phyloP scores from a whole-genome alignment of 2,888 invertebrate species.

The Pristionchus japonicus region DNA sequence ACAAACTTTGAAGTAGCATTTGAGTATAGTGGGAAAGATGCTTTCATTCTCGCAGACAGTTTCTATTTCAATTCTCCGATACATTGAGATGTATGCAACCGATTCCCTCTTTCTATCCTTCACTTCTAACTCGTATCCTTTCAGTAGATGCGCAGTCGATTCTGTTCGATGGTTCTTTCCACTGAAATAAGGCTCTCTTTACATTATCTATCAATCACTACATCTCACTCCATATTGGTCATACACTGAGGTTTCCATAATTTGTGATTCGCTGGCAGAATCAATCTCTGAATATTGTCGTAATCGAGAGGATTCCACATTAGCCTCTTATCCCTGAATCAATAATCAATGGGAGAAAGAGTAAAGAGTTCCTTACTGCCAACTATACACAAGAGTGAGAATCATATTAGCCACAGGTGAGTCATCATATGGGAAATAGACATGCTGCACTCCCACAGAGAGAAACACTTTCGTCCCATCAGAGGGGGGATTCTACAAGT shows the following conservation, averaged over 20 bases:
- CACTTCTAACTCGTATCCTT: constrained; percentile 1
- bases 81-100: background rate
- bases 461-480: background rate
- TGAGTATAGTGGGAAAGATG: background rate
- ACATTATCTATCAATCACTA: background rate
- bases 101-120: background rate
- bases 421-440: background rate
- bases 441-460: background rate
- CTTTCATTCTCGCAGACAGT: background rate
- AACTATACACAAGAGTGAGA: background rate
- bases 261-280: constrained; percentile 25
- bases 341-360: background rate
- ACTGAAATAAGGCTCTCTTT: background rate
- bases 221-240: constrained; percentile 8
- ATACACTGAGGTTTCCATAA: constrained; percentile 12
- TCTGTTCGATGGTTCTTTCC: background rate
- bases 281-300: background rate
- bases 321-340: background rate
- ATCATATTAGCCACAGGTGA: background rate
- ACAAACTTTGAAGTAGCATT: background rate
- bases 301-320: constrained; percentile 5
- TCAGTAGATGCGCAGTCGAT: background rate
- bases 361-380: background rate
- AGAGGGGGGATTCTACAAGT: background rate
- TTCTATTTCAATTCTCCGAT: background rate